Conservation (phyloP, 2,888 invertebrate species). For the Eustalomyia histrio region DNA sequence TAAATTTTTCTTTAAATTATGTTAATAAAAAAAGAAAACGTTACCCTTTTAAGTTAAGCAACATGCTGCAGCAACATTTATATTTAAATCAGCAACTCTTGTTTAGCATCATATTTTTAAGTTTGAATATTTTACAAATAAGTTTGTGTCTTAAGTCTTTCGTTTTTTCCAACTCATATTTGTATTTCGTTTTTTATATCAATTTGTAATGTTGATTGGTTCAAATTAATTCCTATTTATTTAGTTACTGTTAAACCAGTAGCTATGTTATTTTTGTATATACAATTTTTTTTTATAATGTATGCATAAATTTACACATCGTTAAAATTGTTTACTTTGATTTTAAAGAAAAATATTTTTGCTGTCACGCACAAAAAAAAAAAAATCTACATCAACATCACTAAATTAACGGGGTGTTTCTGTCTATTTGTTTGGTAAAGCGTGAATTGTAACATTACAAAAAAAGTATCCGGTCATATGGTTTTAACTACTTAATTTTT, state of each 20-base stretch:
- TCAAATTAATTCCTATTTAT: conserved; percentile 23
- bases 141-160: conserved; percentile 54
- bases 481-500: conserved; percentile 7
- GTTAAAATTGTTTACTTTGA: conserved; percentile 20
- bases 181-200: conserved; percentile 1
- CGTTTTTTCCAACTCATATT: conserved; percentile 8
- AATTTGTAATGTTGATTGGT: conserved; percentile 23
- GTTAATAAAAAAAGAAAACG: too few relatives aligned
- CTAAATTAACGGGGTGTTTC: neutral
- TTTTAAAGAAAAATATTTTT: conserved; percentile 1
- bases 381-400: neutral
- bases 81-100: too few relatives aligned
- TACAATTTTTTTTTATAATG: neutral
- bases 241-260: conserved; percentile 25
- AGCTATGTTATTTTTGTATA: conserved; percentile 4
- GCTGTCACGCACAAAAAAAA: conserved; percentile 28
- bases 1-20: too few relatives aligned
- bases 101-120: too few relatives aligned
- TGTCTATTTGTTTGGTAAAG: conserved; percentile 12
- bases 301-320: conserved; percentile 51
- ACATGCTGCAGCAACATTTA: too few relatives aligned
- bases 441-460: neutral
- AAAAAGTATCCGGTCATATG: conserved; percentile 1
- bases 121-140: too few relatives aligned
- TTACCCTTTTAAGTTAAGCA: too few relatives aligned